Base-by-base conservation (phyloP, 1,140 invertebrate species). In the Pseudomyrmex pallidus region DNA sequence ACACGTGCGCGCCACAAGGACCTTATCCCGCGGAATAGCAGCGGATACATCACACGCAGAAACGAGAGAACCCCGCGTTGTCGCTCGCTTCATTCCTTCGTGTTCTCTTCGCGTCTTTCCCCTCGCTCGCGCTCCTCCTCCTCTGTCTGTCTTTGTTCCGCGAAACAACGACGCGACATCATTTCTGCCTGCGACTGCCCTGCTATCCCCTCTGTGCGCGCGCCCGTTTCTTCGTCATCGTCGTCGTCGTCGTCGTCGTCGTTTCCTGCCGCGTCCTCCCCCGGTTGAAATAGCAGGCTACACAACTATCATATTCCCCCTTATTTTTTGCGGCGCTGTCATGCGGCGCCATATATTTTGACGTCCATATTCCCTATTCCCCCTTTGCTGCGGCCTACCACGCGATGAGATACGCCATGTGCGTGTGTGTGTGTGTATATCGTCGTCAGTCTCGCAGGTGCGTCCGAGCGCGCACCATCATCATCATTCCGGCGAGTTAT, bases 271-370 rank as follows among this genome's bases (percentile, higher is more conserved):
- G 8, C n/a, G 17, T 25, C 50, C 52, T 70, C 63, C 61, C 70
- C 73, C 82, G 5, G 35, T 35, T 85, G 83, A 91, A 92, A 92
- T 88, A 90, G 85, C 87, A 88, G 85, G 85, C 90, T 90, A 87
- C 87, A 85, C 83, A 90, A 90, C 90, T 89, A 91, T 92, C 90
- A 92, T 92, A 92, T 92, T 92, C 87, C 86, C 86, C 82, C 85
- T 91, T 89, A 89, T 89, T 92, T 92, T 90, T 90, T 88, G 84
- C 86, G 78, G 62, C 78, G 56, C 86, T 92, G 92, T 91, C 90
- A 92, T 52, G 84, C 64, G 66, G 63, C 66, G 85, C 88, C 86
- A 90, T 91, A 91, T 90, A 92, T 91, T 91, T 89, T 86, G 87
- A 89, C 83, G 85, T 87, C 84, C 84, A 80, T 85, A 89, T 91